Base-by-base conservation (phyloP, 2,797 vertebrate species). In the Todus mexicanus region DNA sequence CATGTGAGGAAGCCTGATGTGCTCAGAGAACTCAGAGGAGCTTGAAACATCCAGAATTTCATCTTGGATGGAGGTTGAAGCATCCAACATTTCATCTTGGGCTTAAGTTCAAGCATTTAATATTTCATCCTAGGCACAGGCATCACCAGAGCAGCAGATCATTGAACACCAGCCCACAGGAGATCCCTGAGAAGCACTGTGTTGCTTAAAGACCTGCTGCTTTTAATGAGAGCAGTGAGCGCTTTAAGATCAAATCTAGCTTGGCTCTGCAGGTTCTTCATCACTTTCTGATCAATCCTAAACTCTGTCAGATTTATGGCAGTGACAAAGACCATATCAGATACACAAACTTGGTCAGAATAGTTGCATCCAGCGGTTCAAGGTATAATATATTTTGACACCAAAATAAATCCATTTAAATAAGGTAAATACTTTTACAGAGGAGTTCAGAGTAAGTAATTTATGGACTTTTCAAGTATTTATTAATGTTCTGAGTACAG, bases 401-500 rank as follows among this genome's bases (percentile, higher is more conserved):
- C 26, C 66, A 45, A 90, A 95, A 89, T 81, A 81, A 95, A 91
- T 64, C 42, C 35, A 79, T 91, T 86, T 84, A 71, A 89, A 79
- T 56, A 45, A 93, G 72, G 77, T 48, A 73, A 84, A 76, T 61
- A 61, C 73, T 92, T 93, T 92, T 60, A 51, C 35, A 74, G 48
- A 77, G 21, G 64, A 73, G 19, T 37, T 87, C 47, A 59, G 12
- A 7, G 11, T 60, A 86, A 87, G 82, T 89, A 27, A 95, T 92
- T 89, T 70, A 65, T 57, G 90, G 89, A 94, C 71, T 94, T 84
- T 80, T 59, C 45, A 89, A 88, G 57, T 94, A 95, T 97, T 95
- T 96, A 90, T 94, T 92, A 71, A 89, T 92, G 40, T 94, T 88
- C 85, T 86, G 79, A 96, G 22, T 94, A 68, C 93, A 96, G 78